Evolutionary conservation across 2,888 invertebrate species (phyloP).

Genomic region (Synanthedon formicaeformis): DNA sequence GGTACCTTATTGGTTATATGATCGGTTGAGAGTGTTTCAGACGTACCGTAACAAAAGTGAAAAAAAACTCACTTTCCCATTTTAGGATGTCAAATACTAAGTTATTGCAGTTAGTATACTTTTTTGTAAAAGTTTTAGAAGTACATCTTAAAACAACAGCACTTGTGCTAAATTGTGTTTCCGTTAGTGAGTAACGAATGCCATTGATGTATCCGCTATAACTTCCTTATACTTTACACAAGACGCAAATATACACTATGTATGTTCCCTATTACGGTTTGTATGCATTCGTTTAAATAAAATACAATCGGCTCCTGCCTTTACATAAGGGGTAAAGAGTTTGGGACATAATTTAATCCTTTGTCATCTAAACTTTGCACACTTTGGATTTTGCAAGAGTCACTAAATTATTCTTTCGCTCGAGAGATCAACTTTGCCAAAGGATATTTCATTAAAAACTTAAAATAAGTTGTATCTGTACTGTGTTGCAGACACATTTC

Average conservation of each 20-base stretch:
- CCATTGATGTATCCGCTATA: neutral
- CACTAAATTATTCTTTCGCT: slow-evolving; percentile 15
- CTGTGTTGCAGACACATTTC: slow-evolving; percentile 14
- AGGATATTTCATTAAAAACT: slow-evolving; percentile 61
- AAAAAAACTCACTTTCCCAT: too few species aligned
- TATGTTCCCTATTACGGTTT: neutral
- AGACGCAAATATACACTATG: neutral
- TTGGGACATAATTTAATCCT: slow-evolving; percentile 36
- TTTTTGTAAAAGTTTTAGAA: too few species aligned
- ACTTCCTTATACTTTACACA: neutral
- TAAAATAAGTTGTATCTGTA: slow-evolving; percentile 48
- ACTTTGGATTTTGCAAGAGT: slow-evolving; percentile 12
- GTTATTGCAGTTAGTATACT: too few species aligned
- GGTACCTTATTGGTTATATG: too few species aligned
- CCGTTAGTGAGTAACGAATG: too few species aligned
- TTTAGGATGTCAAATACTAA: too few species aligned
- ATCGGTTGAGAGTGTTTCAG: too few species aligned
- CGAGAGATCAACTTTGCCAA: slow-evolving; percentile 36
- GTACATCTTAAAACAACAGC: too few species aligned
- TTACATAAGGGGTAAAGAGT: neutral
- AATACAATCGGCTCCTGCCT: neutral
- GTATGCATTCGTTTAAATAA: neutral
- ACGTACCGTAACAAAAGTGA: too few species aligned
- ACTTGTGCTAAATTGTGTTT: too few species aligned
- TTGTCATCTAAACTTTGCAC: slow-evolving; percentile 13